Conservation (phyloP, 2,797 vertebrate genomes). For the Liasis olivaceus region DNA sequence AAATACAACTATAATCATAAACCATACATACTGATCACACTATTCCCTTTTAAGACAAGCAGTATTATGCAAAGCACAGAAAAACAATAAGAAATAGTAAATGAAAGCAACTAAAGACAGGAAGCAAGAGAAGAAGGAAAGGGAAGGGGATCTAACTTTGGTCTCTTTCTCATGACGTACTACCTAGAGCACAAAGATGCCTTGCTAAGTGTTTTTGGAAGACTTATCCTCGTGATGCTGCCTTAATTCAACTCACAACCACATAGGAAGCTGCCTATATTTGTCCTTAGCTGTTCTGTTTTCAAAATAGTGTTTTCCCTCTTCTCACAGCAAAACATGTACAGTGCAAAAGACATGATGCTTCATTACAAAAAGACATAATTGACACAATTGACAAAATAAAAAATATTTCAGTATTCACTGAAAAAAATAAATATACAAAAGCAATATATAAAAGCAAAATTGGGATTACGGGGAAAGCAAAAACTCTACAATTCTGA, state of each 20-base stretch:
- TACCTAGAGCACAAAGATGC: background rate
- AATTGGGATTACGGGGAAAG: too few species aligned
- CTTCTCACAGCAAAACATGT: too few species aligned
- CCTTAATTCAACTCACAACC: background rate
- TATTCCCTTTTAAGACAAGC: background rate
- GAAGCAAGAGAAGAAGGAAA: background rate
- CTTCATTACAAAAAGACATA: too few species aligned
- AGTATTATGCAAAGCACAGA: background rate
- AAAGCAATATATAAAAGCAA: too few species aligned
- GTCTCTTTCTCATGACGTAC: background rate
- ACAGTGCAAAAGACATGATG: too few species aligned
- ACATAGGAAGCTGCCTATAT: background rate
- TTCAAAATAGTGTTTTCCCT: too few species aligned
- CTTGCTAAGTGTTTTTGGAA: background rate
- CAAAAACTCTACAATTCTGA: too few species aligned
- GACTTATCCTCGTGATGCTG: background rate
- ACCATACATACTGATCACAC: background rate
- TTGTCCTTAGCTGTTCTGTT: background rate
- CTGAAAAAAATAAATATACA: too few species aligned
- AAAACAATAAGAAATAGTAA: background rate
- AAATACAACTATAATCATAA: background rate
- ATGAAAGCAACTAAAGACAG: background rate
- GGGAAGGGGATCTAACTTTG: background rate
- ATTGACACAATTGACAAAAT: too few species aligned
- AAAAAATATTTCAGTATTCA: too few species aligned